These are phyloP conservation scores for Caenorhabditis japonica DNA, from an alignment of 2,888 invertebrate genomes.

Conservation along the genomic window DNA sequence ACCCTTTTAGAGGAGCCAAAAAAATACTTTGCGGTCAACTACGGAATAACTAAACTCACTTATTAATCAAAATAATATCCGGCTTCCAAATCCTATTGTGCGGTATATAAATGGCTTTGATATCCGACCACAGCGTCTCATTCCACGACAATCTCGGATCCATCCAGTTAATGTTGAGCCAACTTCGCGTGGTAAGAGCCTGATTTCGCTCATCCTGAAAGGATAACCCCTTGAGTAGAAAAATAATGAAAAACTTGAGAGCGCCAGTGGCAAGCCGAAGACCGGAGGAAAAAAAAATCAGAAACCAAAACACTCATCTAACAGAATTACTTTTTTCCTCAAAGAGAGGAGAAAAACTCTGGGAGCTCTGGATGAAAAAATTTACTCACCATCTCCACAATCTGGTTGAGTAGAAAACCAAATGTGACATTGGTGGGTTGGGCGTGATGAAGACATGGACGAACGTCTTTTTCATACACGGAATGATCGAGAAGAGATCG, in stretches of 20 bases:
- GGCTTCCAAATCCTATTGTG: slow-evolving; percentile 75
- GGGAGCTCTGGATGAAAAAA: too few relatives aligned
- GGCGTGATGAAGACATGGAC: slow-evolving; percentile 86
- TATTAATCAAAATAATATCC: slow-evolving; percentile 76
- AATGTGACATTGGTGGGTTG: slow-evolving; percentile 86
- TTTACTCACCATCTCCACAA: slow-evolving; percentile 85
- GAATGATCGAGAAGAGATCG: slow-evolving; percentile 68
- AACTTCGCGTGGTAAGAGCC: slow-evolving; percentile 75
- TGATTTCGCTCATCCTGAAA: slow-evolving; percentile 77
- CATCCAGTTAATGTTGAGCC: slow-evolving; percentile 77
- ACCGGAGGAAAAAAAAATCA: slow-evolving; percentile 20
- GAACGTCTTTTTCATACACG: slow-evolving; percentile 83
- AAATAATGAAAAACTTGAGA: too few relatives aligned
- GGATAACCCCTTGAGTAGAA: slow-evolving; percentile 1
- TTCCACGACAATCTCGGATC: slow-evolving; percentile 67
- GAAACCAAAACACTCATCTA: slow-evolving; percentile 30
- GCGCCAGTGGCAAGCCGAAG: neutral
- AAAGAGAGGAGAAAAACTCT: neutral
- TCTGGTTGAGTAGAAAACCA: slow-evolving; percentile 87
- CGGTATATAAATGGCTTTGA: slow-evolving; percentile 76
- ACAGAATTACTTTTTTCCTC: neutral
- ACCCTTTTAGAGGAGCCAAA: too few relatives aligned
- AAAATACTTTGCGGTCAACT: neutral
- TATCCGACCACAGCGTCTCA: slow-evolving; percentile 70
- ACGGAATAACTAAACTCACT: slow-evolving; percentile 57